Evolutionary conservation across 2,113 vertebrate species (phyloP).

Genomic region (Rhabdornis inornatus): DNA sequence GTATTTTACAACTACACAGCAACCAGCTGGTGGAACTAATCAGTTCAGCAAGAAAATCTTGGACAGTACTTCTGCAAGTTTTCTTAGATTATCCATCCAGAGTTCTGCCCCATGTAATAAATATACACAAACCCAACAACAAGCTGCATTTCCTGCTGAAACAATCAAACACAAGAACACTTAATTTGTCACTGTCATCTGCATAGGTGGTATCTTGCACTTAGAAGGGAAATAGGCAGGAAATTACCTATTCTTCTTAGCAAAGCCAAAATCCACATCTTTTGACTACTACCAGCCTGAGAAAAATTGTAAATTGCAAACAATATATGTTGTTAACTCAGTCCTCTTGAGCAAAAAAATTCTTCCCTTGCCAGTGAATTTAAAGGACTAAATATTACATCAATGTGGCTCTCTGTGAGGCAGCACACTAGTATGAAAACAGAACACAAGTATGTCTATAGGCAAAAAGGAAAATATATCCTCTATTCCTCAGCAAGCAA

Average conservation of each 20-base stretch:
- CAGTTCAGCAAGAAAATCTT: not conserved
- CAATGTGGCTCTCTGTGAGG: not conserved
- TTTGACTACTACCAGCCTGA: not conserved
- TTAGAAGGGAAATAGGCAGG: not conserved
- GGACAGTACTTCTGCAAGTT: not conserved
- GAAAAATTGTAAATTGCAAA: not conserved
- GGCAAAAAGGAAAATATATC: not conserved
- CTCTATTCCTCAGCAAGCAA: not conserved
- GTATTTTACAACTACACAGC: not conserved
- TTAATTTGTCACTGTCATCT: not conserved
- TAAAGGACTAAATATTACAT: not conserved
- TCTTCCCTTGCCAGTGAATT: not conserved
- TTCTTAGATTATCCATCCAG: not conserved
- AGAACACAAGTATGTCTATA: not conserved
- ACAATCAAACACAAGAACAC: not conserved
- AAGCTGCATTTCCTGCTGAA: not conserved
- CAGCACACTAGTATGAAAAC: not conserved
- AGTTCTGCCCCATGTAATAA: not conserved
- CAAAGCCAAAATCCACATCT: not conserved
- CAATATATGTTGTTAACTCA: not conserved
- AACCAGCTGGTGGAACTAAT: not conserved
- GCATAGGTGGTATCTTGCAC: not conserved
- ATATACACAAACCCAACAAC: not conserved
- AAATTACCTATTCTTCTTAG: not conserved
- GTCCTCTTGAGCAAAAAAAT: not conserved